Evolutionary conservation across 2,797 vertebrate species (phyloP).

Genomic region (Phaenicophaeus curvirostris): DNA sequence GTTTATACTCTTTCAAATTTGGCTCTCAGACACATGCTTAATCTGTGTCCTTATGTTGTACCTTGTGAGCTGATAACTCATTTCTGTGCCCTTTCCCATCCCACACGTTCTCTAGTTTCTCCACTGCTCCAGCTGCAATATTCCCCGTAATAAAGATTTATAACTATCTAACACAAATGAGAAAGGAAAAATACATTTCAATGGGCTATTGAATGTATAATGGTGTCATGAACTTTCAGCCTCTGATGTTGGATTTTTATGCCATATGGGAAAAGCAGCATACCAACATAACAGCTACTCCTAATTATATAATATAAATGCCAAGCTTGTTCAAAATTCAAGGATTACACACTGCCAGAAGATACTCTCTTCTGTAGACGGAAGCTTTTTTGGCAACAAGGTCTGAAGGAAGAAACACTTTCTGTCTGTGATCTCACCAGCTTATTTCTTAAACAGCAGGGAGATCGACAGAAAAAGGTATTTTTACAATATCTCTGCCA

Average conservation of each 20-base stretch:
- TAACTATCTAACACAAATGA: not conserved
- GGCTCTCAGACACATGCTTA: not conserved
- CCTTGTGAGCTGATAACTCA: not conserved
- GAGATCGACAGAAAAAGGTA: conserved; percentile 4
- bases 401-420: conserved; percentile 19
- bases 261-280: conserved; percentile 50
- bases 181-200: not conserved
- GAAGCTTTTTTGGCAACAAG: conserved; percentile 34
- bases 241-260: conserved; percentile 5
- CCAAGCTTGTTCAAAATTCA: conserved; percentile 53
- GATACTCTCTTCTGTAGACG: conserved; percentile 33
- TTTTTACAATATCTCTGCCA: not conserved
- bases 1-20: not conserved
- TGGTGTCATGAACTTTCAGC: conserved; percentile 22
- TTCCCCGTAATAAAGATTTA: not conserved
- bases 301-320: conserved; percentile 65
- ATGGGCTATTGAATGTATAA: not conserved
- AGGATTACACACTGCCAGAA: conserved; percentile 27
- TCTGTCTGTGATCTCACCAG: conserved; percentile 19
- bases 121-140: not conserved
- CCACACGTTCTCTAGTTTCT: not conserved
- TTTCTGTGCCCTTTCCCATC: not conserved
- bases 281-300: conserved; percentile 48
- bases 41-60: not conserved
- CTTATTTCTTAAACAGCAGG: not conserved